Evolutionary conservation across 1,140 invertebrate species (phyloP).

Genomic region (Dinoponera quadriceps): DNA sequence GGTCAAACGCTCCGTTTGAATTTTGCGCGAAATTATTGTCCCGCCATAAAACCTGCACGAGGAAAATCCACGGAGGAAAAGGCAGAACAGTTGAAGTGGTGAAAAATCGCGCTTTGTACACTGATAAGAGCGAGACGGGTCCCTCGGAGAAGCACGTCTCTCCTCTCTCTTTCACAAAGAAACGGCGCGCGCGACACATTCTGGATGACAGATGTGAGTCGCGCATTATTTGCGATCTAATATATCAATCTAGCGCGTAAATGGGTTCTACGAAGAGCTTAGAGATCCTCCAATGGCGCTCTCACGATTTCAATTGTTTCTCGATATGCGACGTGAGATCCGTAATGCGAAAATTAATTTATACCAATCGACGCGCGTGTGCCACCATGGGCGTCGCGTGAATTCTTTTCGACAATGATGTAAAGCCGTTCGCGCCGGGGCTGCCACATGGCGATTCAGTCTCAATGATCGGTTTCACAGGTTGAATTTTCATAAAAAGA

Average conservation of each 20-base stretch:
- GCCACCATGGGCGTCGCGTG: conserved; percentile 23
- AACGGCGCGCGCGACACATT: conserved; percentile 20
- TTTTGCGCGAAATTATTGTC: conserved; percentile 7
- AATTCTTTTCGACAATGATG: conserved; percentile 10
- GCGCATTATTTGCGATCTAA: conserved; percentile 36
- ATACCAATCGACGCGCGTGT: conserved; percentile 29
- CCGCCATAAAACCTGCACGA: background rate
- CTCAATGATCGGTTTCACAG: too few relatives aligned
- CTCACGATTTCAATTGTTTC: conserved; percentile 48
- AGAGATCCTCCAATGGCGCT: conserved; percentile 41
- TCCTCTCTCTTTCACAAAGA: background rate
- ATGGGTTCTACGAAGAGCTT: conserved; percentile 46
- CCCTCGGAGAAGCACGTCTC: too few relatives aligned
- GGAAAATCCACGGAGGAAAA: background rate
- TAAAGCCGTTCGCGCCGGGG: background rate
- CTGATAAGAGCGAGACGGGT: conserved; percentile 58
- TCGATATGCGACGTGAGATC: conserved; percentile 36
- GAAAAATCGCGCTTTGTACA: conserved; percentile 61
- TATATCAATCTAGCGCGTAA: conserved; percentile 43
- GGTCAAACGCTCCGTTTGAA: conserved; percentile 35
- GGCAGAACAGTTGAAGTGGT: background rate
- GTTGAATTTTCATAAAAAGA: background rate
- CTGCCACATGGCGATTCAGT: too few relatives aligned
- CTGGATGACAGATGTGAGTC: conserved; percentile 35
- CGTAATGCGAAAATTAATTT: conserved; percentile 52